Evolutionary conservation across 2,113 vertebrate species (phyloP).

Genomic region (Erythrocercus mccallii): DNA sequence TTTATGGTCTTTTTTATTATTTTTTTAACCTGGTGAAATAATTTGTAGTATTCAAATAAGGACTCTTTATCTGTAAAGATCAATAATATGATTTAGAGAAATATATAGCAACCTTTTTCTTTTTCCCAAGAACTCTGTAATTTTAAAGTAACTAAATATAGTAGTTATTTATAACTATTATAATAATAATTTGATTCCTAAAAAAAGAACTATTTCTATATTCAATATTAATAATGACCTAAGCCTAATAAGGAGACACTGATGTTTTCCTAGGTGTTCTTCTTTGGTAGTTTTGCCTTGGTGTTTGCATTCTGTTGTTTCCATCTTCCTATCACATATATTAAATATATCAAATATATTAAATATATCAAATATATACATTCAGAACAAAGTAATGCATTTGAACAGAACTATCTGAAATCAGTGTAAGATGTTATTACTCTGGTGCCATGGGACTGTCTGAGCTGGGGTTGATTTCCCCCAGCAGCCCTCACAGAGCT

Average conservation of each 20-base stretch:
- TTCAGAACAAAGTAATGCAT: background rate
- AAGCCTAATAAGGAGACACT: background rate
- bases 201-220: background rate
- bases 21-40: background rate
- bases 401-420: background rate
- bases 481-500: background rate
- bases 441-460: background rate
- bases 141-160: background rate
- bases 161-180: background rate
- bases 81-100: background rate
- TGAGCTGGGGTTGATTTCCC: background rate
- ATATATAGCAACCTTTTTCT: background rate
- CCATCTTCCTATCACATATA: background rate
- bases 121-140: background rate
- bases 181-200: background rate
- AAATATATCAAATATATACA: background rate
- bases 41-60: background rate
- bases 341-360: background rate
- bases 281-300: background rate
- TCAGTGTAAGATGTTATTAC: background rate
- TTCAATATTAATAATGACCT: background rate
- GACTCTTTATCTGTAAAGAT: background rate
- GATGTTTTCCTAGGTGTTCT: background rate
- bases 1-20: background rate
- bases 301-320: background rate